These are phyloP conservation scores for Lithophane ornitopus DNA, from an alignment of 2,888 invertebrate genomes.

Conservation along the genomic window DNA sequence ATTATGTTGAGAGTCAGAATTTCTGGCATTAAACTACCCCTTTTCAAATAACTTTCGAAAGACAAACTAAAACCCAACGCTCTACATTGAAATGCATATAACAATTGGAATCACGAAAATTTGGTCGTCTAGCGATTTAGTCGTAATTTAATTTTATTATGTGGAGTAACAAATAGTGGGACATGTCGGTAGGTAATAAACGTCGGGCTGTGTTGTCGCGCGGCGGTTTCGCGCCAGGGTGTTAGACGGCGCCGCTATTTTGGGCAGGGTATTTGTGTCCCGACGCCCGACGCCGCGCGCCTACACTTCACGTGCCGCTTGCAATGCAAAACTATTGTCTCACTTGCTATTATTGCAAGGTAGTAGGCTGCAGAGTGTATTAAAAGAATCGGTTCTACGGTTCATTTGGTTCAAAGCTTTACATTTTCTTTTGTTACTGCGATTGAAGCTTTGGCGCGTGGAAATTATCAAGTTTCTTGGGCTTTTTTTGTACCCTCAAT, in stretches of 20 bases:
- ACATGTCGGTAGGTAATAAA: slow-evolving; percentile 69
- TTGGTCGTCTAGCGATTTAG: slow-evolving; percentile 56
- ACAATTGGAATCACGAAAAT: slow-evolving; percentile 53
- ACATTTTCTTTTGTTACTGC: neutral
- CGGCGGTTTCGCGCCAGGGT: slow-evolving; percentile 77
- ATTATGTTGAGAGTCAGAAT: neutral
- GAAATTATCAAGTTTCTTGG: neutral
- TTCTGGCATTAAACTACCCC: slow-evolving; percentile 1
- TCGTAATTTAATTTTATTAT: slow-evolving; percentile 65
- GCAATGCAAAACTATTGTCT: slow-evolving; percentile 75
- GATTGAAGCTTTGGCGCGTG: neutral
- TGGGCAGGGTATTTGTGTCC: slow-evolving; percentile 84
- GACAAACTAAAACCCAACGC: slow-evolving; percentile 1
- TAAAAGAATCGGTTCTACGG: slow-evolving; percentile 11
- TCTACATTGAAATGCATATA: slow-evolving; percentile 38
- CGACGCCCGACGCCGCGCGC: slow-evolving; percentile 75
- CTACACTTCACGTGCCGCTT: slow-evolving; percentile 79
- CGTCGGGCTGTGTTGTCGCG: slow-evolving; percentile 64
- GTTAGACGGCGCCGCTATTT: slow-evolving; percentile 87
- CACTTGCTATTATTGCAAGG: slow-evolving; percentile 64
- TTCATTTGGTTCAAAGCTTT: slow-evolving; percentile 6
- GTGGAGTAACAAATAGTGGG: slow-evolving; percentile 66
- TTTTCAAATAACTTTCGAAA: neutral
- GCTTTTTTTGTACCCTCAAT: neutral
- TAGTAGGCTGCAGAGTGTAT: slow-evolving; percentile 44